Evolutionary conservation across 1,140 invertebrate genomes (phyloP).

Genomic region (Bombus impatiens): DNA sequence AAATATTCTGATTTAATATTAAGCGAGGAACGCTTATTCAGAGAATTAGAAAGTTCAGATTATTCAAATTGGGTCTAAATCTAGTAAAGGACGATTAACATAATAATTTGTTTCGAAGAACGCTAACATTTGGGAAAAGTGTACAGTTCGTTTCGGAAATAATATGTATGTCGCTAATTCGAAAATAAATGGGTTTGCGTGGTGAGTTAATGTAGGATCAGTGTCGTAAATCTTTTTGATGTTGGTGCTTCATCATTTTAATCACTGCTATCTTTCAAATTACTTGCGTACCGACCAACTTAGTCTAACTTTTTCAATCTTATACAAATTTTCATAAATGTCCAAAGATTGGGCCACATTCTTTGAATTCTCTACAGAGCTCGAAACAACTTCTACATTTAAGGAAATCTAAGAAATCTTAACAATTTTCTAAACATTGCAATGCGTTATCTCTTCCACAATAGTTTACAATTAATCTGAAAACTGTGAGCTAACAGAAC

Average conservation of each 20-base stretch:
- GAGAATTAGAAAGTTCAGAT: background rate
- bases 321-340: background rate
- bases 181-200: conserved; percentile 22
- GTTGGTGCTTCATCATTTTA: conserved; percentile 13
- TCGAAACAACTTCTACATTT: background rate
- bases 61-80: background rate
- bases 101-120: background rate
- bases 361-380: background rate
- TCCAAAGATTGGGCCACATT: background rate
- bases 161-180: conserved; percentile 10
- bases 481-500: background rate
- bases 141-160: background rate
- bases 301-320: background rate
- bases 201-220: conserved; percentile 13
- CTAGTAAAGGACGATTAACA: background rate
- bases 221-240: conserved; percentile 5
- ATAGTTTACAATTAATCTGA: background rate
- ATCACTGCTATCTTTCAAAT: conserved; percentile 18
- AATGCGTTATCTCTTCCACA: background rate
- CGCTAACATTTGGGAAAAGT: background rate
- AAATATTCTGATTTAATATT: background rate
- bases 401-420: background rate
- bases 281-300: background rate
- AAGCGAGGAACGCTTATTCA: background rate
- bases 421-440: no score